Base-by-base conservation (phyloP, 1,140 invertebrate genomes). In the Cheumatopsyche charites region DNA sequence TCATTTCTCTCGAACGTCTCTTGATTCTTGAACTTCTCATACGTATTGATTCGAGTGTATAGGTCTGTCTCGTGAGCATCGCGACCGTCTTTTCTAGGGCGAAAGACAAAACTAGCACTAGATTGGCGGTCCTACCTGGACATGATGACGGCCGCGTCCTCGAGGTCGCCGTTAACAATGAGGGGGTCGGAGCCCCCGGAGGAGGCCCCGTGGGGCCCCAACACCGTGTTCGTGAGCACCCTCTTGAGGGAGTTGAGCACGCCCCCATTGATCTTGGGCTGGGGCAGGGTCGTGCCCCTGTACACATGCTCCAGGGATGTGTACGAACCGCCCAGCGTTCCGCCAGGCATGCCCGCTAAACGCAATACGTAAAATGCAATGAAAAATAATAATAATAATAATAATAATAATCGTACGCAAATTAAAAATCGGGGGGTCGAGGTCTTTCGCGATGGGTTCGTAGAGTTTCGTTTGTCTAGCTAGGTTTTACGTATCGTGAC, bases 251-350 rank as follows among this genome's bases (percentile, higher is more conserved):
- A 86, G 72, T 89, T 87, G 72, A 89, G 78, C 41, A 89, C 80
- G 71, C 85, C 86, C 12, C 82, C 77, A 23, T 82, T 81, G 73
- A 85, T 82, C 26, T 82, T 85, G 72, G 83, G 82, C 73, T 87
- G 87, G 63, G 84, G 82, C 77, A 88, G 84, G 42, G 88, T 89
- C 19, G 88, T 89, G 76, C 86, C 85, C 78, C 87, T 87, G 83
- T 89, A 89, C 65, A 88, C 86, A 80, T 88, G 86, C 81, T 87
- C 86, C 78, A 89, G 83, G 75, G 88, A 88, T 78, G 85, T 86
- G 83, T 89, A 89, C 77, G 87, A 88, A 78, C 86, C 84, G 77
- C 86, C 86, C 78, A 86, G 83, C 82, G 86, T 86, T 69, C 75
- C 73, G 79, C 84, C 83, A 77, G 87, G 86, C 87, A 87, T 87